Conservation (phyloP, 2,797 vertebrate genomes). For the Syngnathus rostellatus region DNA sequence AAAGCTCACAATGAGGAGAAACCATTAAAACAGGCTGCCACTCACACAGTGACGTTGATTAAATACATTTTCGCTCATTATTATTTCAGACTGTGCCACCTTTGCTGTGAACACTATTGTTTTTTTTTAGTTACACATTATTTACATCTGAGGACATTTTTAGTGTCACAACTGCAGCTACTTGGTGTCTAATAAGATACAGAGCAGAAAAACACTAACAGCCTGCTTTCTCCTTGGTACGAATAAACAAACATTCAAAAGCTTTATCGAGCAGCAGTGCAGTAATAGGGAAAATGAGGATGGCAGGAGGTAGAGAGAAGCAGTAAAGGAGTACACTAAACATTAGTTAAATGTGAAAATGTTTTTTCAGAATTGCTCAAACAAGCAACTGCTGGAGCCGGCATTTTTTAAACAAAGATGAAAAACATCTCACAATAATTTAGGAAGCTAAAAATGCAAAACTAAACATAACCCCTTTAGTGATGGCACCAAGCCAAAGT, state of each 20-base stretch:
- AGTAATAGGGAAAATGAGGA: background rate
- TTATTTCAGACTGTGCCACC: no score
- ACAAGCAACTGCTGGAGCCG: background rate
- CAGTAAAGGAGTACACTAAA: background rate
- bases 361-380: background rate
- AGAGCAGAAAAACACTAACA: conserved; percentile 34
- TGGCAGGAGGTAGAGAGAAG: background rate
- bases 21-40: no score
- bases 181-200: conserved; percentile 27
- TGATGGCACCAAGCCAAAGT: conserved; percentile 3
- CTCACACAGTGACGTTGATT: no score
- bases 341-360: background rate
- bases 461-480: conserved; percentile 7
- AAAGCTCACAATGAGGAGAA: no score
- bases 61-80: no score
- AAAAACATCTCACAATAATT: background rate
- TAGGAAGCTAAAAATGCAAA: background rate
- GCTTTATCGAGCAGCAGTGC: conserved; percentile 7
- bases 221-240: background rate
- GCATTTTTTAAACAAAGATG: background rate
- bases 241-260: conserved; percentile 17
- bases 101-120: no score
- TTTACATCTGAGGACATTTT: conserved; percentile 28
- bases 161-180: conserved; percentile 12
- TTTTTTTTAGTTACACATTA: background rate